Evolutionary conservation across 2,113 vertebrate species (phyloP).

Genomic region (human (Homo sapiens)): DNA sequence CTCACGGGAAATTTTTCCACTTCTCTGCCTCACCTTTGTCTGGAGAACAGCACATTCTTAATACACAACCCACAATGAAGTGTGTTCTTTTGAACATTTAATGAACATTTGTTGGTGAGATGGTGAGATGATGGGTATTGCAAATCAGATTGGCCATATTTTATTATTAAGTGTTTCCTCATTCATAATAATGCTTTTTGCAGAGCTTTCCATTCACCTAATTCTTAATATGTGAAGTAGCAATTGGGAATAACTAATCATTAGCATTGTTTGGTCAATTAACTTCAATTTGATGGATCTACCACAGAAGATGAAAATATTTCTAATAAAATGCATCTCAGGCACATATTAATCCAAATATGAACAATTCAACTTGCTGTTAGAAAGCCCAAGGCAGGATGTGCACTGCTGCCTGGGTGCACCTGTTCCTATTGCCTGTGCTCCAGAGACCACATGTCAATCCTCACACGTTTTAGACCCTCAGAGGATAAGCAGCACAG

Average conservation of each 20-base stretch:
- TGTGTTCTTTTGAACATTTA: neutral
- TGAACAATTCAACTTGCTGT: accelerated
- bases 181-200: neutral
- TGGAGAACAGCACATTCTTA: accelerated
- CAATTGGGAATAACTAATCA: neutral
- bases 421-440: accelerated
- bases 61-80: neutral
- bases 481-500: accelerated
- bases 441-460: accelerated
- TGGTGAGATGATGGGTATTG: neutral
- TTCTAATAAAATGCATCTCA: conserved; percentile 30
- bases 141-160: neutral
- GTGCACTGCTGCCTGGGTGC: accelerated
- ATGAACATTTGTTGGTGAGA: neutral
- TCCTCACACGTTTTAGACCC: accelerated
- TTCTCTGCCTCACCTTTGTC: neutral
- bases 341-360: neutral
- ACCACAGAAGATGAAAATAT: neutral
- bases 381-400: neutral
- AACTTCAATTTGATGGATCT: conserved; percentile 46
- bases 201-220: neutral
- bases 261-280: conserved; percentile 38
- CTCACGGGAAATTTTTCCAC: neutral
- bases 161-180: conserved; percentile 4
- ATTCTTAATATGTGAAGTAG: conserved; percentile 42